Conservation (phyloP, 2,888 invertebrate genomes). For the Gandaritis pyraliata region DNA sequence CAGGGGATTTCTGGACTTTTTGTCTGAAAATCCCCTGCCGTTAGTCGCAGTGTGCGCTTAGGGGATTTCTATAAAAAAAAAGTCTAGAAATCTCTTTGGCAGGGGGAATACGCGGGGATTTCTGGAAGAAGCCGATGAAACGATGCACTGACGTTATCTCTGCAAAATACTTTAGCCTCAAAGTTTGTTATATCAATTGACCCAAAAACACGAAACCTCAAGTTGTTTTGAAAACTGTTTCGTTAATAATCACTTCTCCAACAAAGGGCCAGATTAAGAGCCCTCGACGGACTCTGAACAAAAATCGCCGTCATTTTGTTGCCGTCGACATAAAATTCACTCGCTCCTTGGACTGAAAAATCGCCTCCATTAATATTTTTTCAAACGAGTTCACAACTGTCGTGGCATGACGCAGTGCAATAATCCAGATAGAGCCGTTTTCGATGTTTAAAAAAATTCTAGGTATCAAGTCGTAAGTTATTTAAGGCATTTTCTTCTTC, state of each 20-base stretch:
- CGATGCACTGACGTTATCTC: too few relatives aligned
- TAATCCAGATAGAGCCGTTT: not conserved
- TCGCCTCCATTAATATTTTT: conserved; percentile 61
- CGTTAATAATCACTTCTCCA: conserved; percentile 27
- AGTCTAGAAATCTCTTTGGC: too few relatives aligned
- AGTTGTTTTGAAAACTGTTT: conserved; percentile 19
- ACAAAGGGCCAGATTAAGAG: conserved; percentile 35
- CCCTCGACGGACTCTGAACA: conserved; percentile 27
- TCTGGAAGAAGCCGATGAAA: too few relatives aligned
- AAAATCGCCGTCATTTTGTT: conserved; percentile 34
- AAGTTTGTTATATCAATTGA: not conserved
- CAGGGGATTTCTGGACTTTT: too few relatives aligned
- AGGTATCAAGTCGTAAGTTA: too few relatives aligned
- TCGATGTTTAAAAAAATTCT: too few relatives aligned
- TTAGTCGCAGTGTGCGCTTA: too few relatives aligned
- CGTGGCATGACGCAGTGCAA: conserved; percentile 26
- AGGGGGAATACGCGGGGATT: too few relatives aligned
- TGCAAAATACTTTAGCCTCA: too few relatives aligned
- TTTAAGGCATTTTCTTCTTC: too few relatives aligned
- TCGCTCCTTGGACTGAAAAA: conserved; percentile 67
- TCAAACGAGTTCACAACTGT: conserved; percentile 29
- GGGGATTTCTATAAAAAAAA: too few relatives aligned
- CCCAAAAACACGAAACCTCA: not conserved
- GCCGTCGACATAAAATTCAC: conserved; percentile 53
- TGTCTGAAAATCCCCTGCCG: too few relatives aligned